These are phyloP conservation scores for Montipora cactus DNA, from an alignment of 64 coral and sea anemone genomes.

Conservation along the genomic window DNA sequence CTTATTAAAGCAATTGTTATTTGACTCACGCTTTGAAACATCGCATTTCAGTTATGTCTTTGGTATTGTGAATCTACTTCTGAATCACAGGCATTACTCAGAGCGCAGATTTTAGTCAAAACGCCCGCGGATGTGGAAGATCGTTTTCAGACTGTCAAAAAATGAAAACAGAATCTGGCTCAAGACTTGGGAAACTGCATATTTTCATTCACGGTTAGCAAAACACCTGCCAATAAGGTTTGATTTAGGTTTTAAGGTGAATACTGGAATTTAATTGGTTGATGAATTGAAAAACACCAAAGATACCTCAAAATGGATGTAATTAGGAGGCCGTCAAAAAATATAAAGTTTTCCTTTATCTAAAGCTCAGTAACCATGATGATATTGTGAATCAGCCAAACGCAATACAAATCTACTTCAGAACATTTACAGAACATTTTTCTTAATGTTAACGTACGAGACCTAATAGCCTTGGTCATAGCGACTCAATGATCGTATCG, in stretches of 20 bases:
- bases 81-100: too few relatives aligned
- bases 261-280: constrained; percentile 18
- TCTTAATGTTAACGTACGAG: too few relatives aligned
- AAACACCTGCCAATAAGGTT: constrained; percentile 36
- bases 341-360: background rate
- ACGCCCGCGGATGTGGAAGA: background rate
- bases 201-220: constrained; percentile 37
- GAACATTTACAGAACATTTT: too few relatives aligned
- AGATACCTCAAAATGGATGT: background rate
- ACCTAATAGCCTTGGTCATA: too few relatives aligned
- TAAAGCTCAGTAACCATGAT: too few relatives aligned
- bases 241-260: constrained; percentile 36
- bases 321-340: background rate
- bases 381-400: too few relatives aligned
- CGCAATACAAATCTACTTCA: too few relatives aligned
- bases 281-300: background rate
- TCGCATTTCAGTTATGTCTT: background rate
- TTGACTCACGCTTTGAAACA: constrained; percentile 17
- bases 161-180: background rate
- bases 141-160: background rate
- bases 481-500: too few relatives aligned
- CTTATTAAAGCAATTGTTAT: background rate
- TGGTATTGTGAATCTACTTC: background rate
- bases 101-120: background rate
- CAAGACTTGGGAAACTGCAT: background rate